These are phyloP conservation scores for Epinotia brunnichana DNA, from an alignment of 2,888 invertebrate genomes.

Conservation along the genomic window DNA sequence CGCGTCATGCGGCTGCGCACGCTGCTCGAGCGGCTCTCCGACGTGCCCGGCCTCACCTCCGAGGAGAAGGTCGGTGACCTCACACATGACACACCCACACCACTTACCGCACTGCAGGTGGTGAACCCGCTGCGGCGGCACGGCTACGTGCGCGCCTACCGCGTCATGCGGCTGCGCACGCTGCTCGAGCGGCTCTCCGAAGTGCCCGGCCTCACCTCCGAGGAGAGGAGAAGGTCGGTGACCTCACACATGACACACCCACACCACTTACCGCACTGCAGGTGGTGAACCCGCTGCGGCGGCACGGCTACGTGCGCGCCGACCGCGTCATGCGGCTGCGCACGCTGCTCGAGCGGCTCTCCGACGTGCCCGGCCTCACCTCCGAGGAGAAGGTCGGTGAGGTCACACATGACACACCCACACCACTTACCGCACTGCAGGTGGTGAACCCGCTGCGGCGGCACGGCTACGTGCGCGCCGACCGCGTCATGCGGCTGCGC, in stretches of 20 bases:
- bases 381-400: constrained; percentile 92
- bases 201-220: constrained; percentile 94
- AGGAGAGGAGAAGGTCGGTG: constrained; percentile 95
- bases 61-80: constrained; percentile 90
- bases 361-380: constrained; percentile 95
- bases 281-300: constrained; percentile 95
- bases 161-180: constrained; percentile 96
- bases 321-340: constrained; percentile 97
- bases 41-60: constrained; percentile 94
- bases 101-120: constrained; percentile 89
- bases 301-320: constrained; percentile 95
- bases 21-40: constrained; percentile 93
- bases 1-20: constrained; percentile 96
- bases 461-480: too few relatives aligned
- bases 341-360: constrained; percentile 92
- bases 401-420: too few relatives aligned
- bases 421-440: too few relatives aligned
- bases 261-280: constrained; percentile 87
- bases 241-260: too few relatives aligned
- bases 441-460: too few relatives aligned
- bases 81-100: constrained; percentile 55
- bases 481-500: too few relatives aligned
- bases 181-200: constrained; percentile 94
- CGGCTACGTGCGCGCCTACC: constrained; percentile 96
- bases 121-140: constrained; percentile 95